Conservation (phyloP, 1,140 invertebrate species). For the Danaus plexippus region DNA sequence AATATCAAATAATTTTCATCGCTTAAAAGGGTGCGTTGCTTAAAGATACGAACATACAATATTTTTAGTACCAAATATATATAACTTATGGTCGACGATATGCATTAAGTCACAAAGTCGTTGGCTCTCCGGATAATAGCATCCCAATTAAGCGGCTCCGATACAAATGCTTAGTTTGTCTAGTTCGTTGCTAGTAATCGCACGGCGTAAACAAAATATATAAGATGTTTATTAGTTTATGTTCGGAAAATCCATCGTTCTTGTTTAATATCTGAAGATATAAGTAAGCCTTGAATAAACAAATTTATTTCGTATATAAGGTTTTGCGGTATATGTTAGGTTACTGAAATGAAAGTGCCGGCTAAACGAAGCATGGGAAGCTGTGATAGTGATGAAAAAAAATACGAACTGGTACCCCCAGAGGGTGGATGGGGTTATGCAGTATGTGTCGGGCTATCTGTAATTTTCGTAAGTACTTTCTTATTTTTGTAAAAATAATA, state of each 20-base stretch:
- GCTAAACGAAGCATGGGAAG: slow-evolving; percentile 55
- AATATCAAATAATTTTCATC: no score
- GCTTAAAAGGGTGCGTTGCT: no score
- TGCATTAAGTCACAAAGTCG: no score
- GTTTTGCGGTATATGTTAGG: no score
- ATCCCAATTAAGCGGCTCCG: slow-evolving; percentile 11
- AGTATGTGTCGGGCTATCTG: slow-evolving; percentile 73
- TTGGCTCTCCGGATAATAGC: no score
- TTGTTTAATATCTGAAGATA: slow-evolving; percentile 37
- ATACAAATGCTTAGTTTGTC: slow-evolving; percentile 16
- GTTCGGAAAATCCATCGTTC: slow-evolving; percentile 51
- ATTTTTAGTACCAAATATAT: no score
- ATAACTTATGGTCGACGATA: no score
- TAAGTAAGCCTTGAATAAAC: slow-evolving; percentile 40
- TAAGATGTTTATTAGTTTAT: slow-evolving; percentile 41
- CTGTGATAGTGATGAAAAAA: slow-evolving; percentile 71
- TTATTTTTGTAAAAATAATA: slow-evolving; percentile 7
- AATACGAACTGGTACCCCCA: slow-evolving; percentile 68
- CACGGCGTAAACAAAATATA: slow-evolving; percentile 21
- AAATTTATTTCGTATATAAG: slow-evolving; percentile 5
- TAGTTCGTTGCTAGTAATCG: slow-evolving; percentile 15
- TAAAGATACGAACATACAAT: no score
- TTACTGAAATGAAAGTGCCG: slow-evolving; percentile 29
- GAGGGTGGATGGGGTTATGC: slow-evolving; percentile 80
- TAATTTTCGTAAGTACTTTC: slow-evolving; percentile 75